phyloP scores from a whole-genome alignment of 2,113 vertebrate species.

The Rallus limicola region DNA sequence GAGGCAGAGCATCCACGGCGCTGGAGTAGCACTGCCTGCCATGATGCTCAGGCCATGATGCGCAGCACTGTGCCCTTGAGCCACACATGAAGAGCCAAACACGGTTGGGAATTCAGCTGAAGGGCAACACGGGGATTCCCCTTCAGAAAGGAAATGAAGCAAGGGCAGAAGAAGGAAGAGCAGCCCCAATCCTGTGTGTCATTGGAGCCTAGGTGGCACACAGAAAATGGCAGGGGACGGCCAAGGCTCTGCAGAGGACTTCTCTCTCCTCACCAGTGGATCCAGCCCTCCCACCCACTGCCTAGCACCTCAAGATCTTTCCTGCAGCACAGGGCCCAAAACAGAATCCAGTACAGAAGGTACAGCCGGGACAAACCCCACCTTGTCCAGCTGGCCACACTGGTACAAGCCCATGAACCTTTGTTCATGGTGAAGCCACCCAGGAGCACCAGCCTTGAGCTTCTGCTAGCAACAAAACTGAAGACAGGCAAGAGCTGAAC shows the following conservation, averaged over 20 bases:
- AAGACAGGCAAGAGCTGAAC: neutral
- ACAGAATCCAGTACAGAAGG: too few species aligned
- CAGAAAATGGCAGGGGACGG: neutral
- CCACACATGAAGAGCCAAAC: neutral
- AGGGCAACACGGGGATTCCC: neutral
- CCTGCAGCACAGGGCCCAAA: too few species aligned
- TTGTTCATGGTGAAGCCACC: neutral
- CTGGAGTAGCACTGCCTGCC: fast-evolving
- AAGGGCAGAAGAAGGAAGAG: neutral
- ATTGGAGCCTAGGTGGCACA: neutral
- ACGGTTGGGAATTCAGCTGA: fast-evolving
- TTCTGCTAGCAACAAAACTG: neutral
- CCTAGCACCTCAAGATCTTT: too few species aligned
- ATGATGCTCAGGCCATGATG: neutral
- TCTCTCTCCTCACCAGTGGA: neutral
- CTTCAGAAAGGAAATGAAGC: neutral
- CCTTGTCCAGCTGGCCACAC: too few species aligned
- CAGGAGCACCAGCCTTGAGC: neutral
- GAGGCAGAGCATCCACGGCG: neutral
- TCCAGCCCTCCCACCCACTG: neutral
- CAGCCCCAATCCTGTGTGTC: neutral
- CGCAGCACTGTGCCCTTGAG: fast-evolving
- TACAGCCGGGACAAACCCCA: too few species aligned
- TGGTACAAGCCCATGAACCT: too few species aligned
- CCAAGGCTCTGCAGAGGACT: neutral